phyloP scores from a whole-genome alignment of 2,797 vertebrate species.

The Balearica regulorum region DNA sequence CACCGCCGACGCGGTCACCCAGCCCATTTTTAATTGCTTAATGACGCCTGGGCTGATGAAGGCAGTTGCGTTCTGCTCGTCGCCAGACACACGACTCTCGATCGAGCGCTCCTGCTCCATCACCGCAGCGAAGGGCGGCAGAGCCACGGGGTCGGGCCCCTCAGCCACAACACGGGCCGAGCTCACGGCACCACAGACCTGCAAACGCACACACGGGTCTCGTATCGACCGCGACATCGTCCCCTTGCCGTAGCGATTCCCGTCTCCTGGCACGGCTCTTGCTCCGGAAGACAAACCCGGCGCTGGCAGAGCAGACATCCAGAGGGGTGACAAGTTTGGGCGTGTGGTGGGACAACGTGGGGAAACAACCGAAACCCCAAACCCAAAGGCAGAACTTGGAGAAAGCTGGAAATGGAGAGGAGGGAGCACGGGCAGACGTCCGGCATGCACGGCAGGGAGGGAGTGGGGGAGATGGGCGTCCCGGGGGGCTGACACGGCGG shows the following conservation, averaged over 20 bases:
- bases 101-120: neutral
- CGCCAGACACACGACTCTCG: fast-evolving
- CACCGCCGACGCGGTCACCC: neutral
- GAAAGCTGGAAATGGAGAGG: no score
- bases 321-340: fast-evolving
- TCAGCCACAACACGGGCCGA: neutral
- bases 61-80: no score
- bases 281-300: neutral
- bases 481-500: no score
- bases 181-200: neutral
- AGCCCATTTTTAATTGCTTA: neutral
- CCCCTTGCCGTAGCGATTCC: neutral
- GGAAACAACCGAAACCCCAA: no score
- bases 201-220: fast-evolving
- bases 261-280: neutral
- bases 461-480: neutral
- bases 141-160: neutral
- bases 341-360: fast-evolving
- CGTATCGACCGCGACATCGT: neutral
- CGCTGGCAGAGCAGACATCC: fast-evolving
- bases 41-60: neutral
- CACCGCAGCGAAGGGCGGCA: neutral
- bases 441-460: neutral
- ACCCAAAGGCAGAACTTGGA: neutral
- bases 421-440: neutral